These are phyloP conservation scores for Baronia brevicornis DNA, from an alignment of 2,888 invertebrate genomes.

Conservation along the genomic window DNA sequence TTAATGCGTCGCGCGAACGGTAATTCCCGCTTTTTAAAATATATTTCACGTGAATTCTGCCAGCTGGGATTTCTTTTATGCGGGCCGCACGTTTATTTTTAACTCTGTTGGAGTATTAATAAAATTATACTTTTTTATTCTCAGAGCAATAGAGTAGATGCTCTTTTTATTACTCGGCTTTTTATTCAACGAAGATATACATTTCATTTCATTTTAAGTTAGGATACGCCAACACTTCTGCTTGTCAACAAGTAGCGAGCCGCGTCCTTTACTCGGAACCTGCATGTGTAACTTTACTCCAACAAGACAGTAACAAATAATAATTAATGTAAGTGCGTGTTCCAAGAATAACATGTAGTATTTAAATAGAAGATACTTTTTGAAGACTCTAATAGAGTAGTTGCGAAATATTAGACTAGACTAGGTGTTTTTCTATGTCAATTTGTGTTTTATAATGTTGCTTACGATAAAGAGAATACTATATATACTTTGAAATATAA, in stretches of 20 bases:
- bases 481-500: too few relatives aligned
- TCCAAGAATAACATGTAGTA: too few relatives aligned
- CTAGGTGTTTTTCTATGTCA: too few relatives aligned
- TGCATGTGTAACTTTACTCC: conserved; percentile 6
- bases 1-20: conserved; percentile 31
- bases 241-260: conserved; percentile 15
- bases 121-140: conserved; percentile 31
- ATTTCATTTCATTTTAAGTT: conserved; percentile 25
- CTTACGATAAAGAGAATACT: too few relatives aligned
- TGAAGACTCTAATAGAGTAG: too few relatives aligned
- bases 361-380: too few relatives aligned
- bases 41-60: conserved; percentile 39
- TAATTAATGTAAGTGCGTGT: conserved; percentile 16
- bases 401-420: too few relatives aligned
- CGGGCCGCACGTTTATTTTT: conserved; percentile 37
- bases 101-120: conserved; percentile 37
- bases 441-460: too few relatives aligned
- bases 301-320: conserved; percentile 6
- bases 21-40: conserved; percentile 32
- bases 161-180: conserved; percentile 23
- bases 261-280: conserved; percentile 11
- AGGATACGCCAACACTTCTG: conserved; percentile 25
- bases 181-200: conserved; percentile 26
- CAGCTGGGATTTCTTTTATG: conserved; percentile 40
- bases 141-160: conserved; percentile 10